Evolutionary conservation across 2,888 invertebrate species (phyloP), one percentile per base, ranked within the genome.

Genomic region (Lycocerus yunnanus): DNA sequence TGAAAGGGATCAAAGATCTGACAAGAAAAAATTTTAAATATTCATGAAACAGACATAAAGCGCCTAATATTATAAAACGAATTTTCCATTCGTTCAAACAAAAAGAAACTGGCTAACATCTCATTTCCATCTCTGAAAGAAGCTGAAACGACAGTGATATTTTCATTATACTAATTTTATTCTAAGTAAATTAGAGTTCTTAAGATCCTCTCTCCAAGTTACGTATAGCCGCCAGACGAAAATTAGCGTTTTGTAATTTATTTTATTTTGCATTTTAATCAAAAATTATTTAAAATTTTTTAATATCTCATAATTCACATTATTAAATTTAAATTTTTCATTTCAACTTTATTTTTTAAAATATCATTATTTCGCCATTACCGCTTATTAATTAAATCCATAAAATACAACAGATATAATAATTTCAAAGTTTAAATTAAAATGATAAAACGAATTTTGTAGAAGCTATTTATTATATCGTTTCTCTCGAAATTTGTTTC

Each of bases 11-110:
- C 77, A 74, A 77, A 77, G 79, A 77, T 78, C 76, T 79, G 73
- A 75, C 76, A 78, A 79, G 79, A 75, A 80, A 82, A 81, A 81
- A 81, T 82, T 84, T 86, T 84, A 86, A 86, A 86, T 86, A 86
- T 86, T 86, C 85, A 86, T 85, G 84, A 83, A 81, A 77, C 83
- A 85, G 85, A 85, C 85, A 84, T 85, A 85, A 86, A 85, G 85
- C 85, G 85, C 83, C 83, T 86, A 85, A 85, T 85, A 84, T 84
- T 82, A 82, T 84, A 86, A 86, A 85, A 85, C 84, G 85, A 85
- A 85, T 85, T 85, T 85, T 85, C 83, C 85, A 84, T 85, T 84
- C 84, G 83, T 83, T 83, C 83, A 84, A 84, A 84, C 84, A 83
- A 83, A 84, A 83, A 84, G 81, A 81, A 81, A 78, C 74, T 78